Evolutionary conservation across 2,888 invertebrate genomes (phyloP), one percentile per base, ranked within the genome.

Genomic region (Zaprionus bogoriensis): DNA sequence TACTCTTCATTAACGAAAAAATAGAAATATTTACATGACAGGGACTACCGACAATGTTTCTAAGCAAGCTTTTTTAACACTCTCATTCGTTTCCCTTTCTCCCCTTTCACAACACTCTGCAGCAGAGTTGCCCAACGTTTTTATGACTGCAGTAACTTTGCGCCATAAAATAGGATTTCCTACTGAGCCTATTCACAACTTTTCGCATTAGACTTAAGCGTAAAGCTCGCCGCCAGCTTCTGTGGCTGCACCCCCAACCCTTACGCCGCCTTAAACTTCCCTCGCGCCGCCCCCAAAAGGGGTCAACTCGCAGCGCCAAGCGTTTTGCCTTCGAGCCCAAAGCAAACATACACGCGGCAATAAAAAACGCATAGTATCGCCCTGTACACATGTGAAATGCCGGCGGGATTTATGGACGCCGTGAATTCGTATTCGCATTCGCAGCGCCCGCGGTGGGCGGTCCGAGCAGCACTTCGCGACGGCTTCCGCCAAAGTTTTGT

Each of bases 181-280:
- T 82, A 85, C 82, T 82, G 82, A 82, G 82, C 82, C 82, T 82
- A 82, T 82, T 87, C 87, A 87, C 82, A 82, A 82, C 82, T 82
- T 82, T 82, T 85, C 87, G 82, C 82, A 82, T 82, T 82, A 82
- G 82, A 87, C 82, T 87, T 87, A 87, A 82, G 87, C 87, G 87
- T 67, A 82, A 82, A 82, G 87, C 85, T 62, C 78, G 74, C 86
- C 68, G 74, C 65, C 70, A 85, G 74, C 68, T 57, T 55, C 66
- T 46, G 36, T 42, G 23, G 7, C 12, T n/a, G 4, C 27, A 19
- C 30, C 42, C 42, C 23, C 12, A 30, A 25, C 5, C 10, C 10
- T 14, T 23, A 6, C 20, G 41, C 42, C 12, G 23, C 23, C 51
- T 5, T 27, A 25, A 51, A 5, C 22, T 36, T 22, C 39, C 46